Evolutionary conservation across 2,797 vertebrate genomes (phyloP), one percentile per base, ranked within the genome.

Genomic region (Paguma larvata): DNA sequence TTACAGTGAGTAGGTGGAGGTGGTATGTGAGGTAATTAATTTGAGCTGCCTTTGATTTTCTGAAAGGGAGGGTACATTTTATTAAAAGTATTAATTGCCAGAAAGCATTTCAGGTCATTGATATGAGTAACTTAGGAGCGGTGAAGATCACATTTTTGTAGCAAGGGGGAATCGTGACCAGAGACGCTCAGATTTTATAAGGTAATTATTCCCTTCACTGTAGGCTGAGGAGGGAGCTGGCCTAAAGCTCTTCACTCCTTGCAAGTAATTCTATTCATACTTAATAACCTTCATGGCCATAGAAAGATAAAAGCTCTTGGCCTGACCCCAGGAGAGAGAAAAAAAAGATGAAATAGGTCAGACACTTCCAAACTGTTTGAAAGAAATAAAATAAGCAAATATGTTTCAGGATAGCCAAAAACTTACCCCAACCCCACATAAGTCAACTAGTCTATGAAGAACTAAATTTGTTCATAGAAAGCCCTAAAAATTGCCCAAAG

Each of bases 31-130:
- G 21, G 56, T 75, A 80, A 77, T 86, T 88, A 65, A 89, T 62
- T 72, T 44, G 72, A 92, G 4, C 32, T 89, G 72, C n/a, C 32
- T 90, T 92, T 48, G 18, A 53, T 85, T 90, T 95, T 90, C 75
- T 79, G 41, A 79, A 95, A 95, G 15, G 51, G 48, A 89, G 8
- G 12, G 4, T 19, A 83, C 80, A 3, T 87, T 77, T 94, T 62
- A 82, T 53, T 62, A 75, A 75, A 16, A 89, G 78, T 73, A 78
- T 70, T 75, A 92, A 75, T 70, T 51, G 32, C 19, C n/a, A 95
- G 44, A 94, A 90, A 88, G 48, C 32, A 92, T 68, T 79, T n/a
- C 18, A 80, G 34, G 19, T 79, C n/a, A 72, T 16, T 44, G 15
- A 67, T 65, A 38, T 51, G 65, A 78, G 46, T 56, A 88, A 75